These are phyloP conservation scores for Drosophila punjabiensis DNA, from an alignment of 1,140 invertebrate genomes.

Conservation along the genomic window DNA sequence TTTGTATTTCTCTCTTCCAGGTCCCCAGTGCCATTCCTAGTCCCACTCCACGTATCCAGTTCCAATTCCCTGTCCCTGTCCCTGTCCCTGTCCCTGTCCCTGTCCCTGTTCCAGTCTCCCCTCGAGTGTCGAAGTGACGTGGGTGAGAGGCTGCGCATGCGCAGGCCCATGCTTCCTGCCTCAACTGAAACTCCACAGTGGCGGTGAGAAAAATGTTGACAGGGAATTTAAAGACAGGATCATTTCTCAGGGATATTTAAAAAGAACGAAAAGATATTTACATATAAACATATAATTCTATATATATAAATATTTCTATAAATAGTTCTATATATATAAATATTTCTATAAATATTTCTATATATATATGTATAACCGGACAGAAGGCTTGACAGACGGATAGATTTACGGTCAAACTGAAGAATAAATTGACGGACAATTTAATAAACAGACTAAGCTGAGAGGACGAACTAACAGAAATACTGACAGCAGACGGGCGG, in stretches of 20 bases:
- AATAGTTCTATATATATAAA: too few relatives aligned
- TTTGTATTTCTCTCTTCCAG: not conserved
- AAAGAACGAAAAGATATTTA: not conserved
- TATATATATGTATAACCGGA: too few relatives aligned
- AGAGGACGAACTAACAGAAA: not conserved
- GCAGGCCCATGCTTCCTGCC: slow-evolving; percentile 54
- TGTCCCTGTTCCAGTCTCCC: not conserved
- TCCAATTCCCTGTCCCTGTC: slow-evolving; percentile 8
- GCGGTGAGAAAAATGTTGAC: not conserved
- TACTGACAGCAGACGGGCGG: not conserved
- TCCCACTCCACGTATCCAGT: slow-evolving; percentile 25
- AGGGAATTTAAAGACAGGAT: not conserved
- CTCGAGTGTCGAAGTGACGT: slow-evolving; percentile 38
- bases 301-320: too few relatives aligned
- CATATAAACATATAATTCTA: not conserved
- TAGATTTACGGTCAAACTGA: not conserved
- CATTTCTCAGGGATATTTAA: not conserved
- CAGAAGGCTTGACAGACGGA: not conserved
- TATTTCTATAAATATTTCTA: too few relatives aligned
- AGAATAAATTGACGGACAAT: not conserved
- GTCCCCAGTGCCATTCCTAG: slow-evolving; percentile 20
- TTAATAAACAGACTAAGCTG: not conserved
- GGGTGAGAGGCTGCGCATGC: slow-evolving; percentile 77
- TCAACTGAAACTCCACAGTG: not conserved
- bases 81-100: slow-evolving; percentile 8